Conservation (phyloP, 1,140 invertebrate species). For the Drosophila hydei region DNA sequence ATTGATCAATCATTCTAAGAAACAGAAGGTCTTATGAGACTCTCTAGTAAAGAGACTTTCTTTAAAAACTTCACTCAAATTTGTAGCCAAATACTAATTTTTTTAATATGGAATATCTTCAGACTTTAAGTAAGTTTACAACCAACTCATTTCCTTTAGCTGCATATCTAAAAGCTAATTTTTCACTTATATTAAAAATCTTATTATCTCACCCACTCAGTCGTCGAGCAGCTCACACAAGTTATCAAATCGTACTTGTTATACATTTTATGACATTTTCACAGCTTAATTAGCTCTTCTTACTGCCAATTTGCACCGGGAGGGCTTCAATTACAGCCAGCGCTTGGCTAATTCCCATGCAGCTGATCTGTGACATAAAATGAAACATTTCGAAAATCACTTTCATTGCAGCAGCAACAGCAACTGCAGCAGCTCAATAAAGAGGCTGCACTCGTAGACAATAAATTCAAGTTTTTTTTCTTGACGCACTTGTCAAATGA, state of each 20-base stretch:
- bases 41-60: too few species aligned
- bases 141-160: too few species aligned
- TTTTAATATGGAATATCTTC: too few species aligned
- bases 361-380: slow-evolving; percentile 1
- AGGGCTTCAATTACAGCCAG: neutral
- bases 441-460: neutral
- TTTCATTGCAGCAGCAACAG: slow-evolving; percentile 35
- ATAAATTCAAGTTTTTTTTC: slow-evolving; percentile 10
- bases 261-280: neutral
- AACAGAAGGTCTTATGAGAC: too few species aligned
- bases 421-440: slow-evolving; percentile 5
- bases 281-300: neutral
- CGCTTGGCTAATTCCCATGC: slow-evolving; percentile 7
- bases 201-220: too few species aligned
- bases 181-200: too few species aligned
- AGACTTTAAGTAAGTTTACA: too few species aligned
- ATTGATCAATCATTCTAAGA: too few species aligned
- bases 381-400: slow-evolving; percentile 14
- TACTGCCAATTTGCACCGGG: neutral
- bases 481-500: slow-evolving; percentile 10
- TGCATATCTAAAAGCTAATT: too few species aligned
- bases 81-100: too few species aligned
- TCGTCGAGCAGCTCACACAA: neutral
- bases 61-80: too few species aligned
- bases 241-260: neutral